Conservation (phyloP, 2,888 invertebrate species). For the Philhelius pedissequus region DNA sequence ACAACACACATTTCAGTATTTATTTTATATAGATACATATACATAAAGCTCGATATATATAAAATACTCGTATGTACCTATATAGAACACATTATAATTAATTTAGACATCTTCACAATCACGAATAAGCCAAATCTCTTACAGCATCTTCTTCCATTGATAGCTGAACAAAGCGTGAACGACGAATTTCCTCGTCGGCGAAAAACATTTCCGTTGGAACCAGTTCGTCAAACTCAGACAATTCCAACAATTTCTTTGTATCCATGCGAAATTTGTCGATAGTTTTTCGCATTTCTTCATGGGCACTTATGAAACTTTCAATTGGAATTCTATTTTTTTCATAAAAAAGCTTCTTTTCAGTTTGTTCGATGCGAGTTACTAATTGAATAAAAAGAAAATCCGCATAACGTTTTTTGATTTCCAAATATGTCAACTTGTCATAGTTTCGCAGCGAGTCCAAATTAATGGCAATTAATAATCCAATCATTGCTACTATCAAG, state of each 20-base stretch:
- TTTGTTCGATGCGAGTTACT: slow-evolving; percentile 73
- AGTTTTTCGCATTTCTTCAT: slow-evolving; percentile 74
- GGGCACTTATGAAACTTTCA: slow-evolving; percentile 73
- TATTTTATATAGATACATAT: no score
- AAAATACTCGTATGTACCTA: no score
- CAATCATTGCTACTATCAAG: slow-evolving; percentile 70
- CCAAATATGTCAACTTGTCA: slow-evolving; percentile 71
- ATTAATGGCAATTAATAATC: slow-evolving; percentile 70
- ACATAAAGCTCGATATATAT: no score
- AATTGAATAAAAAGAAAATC: slow-evolving; percentile 75
- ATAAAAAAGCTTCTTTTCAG: slow-evolving; percentile 72
- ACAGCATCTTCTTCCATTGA: slow-evolving; percentile 40
- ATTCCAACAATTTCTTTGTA: slow-evolving; percentile 74
- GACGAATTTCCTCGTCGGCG: slow-evolving; percentile 46
- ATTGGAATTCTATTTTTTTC: slow-evolving; percentile 69
- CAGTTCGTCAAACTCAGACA: slow-evolving; percentile 75
- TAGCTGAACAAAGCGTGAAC: slow-evolving; percentile 39
- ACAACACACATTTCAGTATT: no score
- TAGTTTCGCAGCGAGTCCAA: slow-evolving; percentile 69
- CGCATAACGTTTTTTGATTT: slow-evolving; percentile 76
- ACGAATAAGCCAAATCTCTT: slow-evolving; percentile 49
- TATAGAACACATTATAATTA: no score
- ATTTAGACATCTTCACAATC: no score
- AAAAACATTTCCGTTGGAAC: slow-evolving; percentile 75
- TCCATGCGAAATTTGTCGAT: slow-evolving; percentile 77